A percentile compares a stretch with the other conserved stretches of the same genome.
Conservation (phyloP, 2,797 vertebrate genomes). For the Ambastaia sidthimunki region DNA sequence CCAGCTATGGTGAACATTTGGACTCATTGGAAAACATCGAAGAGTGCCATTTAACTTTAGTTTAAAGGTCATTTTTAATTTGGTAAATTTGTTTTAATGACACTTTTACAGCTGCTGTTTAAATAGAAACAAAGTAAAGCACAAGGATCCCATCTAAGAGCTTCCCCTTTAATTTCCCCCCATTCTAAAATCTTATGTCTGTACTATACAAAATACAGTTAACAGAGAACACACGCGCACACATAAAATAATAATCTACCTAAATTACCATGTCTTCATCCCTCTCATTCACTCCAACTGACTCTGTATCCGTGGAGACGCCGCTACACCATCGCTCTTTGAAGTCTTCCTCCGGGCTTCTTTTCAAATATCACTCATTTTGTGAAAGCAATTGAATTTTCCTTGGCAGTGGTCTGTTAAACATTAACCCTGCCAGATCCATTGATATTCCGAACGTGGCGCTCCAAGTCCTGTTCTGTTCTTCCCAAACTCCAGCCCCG, state of each 20-base stretch:
- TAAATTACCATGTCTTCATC: constrained; percentile 43
- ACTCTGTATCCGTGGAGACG: constrained; percentile 48
- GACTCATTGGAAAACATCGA: constrained; percentile 2
- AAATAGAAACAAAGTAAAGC: neutral
- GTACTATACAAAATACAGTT: constrained; percentile 8
- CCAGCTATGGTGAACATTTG: neutral
- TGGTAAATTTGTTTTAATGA: constrained; percentile 12
- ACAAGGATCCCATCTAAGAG: neutral
- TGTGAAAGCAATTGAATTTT: constrained; percentile 50
- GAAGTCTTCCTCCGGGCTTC: constrained; percentile 43
- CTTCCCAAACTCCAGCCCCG: constrained; percentile 31
- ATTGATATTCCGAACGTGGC: constrained; percentile 42
- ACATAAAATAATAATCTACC: constrained; percentile 37
- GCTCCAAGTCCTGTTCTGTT: constrained; percentile 42
- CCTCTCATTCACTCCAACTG: constrained; percentile 39
- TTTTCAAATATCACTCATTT: constrained; percentile 50
- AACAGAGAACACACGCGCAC: constrained; percentile 26
- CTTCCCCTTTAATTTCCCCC: neutral
- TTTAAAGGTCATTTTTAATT: constrained; percentile 8
- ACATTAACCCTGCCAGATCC: constrained; percentile 34
- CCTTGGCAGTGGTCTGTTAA: constrained; percentile 40
- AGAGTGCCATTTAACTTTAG: neutral
- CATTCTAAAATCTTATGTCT: neutral
- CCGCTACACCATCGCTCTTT: constrained; percentile 31
- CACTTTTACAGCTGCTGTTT: neutral